Evolutionary conservation across 1,140 invertebrate species (phyloP).

Genomic region (Campoletis sonorensis): DNA sequence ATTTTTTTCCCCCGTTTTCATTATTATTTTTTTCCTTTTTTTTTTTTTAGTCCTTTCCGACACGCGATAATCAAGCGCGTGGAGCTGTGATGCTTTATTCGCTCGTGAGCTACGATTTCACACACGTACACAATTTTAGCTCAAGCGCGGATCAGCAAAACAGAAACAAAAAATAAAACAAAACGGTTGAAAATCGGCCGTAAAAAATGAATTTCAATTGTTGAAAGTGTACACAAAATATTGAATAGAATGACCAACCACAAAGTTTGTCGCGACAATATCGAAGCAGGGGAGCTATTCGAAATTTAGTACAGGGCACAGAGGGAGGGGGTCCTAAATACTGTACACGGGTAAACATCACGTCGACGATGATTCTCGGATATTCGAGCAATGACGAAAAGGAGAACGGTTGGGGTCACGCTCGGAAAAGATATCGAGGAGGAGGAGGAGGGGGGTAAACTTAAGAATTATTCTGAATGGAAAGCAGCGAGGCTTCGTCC

Average conservation of each 20-base stretch:
- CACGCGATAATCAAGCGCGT: conserved; percentile 39
- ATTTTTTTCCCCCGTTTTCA: conserved; percentile 52
- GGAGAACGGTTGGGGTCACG: background rate
- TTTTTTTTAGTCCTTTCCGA: conserved; percentile 51
- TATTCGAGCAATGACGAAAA: too few relatives aligned
- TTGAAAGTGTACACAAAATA: too few relatives aligned
- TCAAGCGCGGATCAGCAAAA: background rate
- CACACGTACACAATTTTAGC: background rate
- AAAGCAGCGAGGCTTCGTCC: background rate
- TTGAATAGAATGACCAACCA: background rate
- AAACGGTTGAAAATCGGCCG: background rate
- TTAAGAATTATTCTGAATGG: conserved; percentile 37
- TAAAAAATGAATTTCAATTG: too few relatives aligned
- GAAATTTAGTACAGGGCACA: background rate
- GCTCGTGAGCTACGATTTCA: background rate
- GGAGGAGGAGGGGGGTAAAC: background rate
- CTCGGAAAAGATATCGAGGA: background rate
- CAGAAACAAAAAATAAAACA: background rate
- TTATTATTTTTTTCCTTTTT: conserved; percentile 48
- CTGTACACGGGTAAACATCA: conserved; percentile 21
- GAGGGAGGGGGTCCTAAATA: background rate
- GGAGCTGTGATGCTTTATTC: too few relatives aligned
- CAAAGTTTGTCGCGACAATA: conserved; percentile 11
- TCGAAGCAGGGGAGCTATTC: background rate
- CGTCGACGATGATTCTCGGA: too few relatives aligned